These are phyloP conservation scores for Agriotes lineatus DNA, from an alignment of 2,888 invertebrate genomes.

Conservation along the genomic window DNA sequence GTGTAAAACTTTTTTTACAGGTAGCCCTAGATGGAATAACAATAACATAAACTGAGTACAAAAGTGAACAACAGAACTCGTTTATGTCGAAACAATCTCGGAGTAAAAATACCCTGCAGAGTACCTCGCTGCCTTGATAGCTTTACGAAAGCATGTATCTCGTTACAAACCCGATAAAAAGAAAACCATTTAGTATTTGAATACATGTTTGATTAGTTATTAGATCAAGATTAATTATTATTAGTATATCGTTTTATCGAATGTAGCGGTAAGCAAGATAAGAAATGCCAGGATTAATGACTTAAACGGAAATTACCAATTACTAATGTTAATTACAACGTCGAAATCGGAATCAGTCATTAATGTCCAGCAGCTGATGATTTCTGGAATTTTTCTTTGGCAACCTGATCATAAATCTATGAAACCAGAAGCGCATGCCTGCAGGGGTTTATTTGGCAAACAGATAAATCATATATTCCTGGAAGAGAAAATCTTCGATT, in stretches of 20 bases:
- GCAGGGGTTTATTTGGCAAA: too few relatives aligned
- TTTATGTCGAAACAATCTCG: constrained; percentile 21
- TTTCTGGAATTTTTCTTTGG: too few relatives aligned
- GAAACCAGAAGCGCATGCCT: too few relatives aligned
- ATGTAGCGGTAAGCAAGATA: constrained; percentile 22
- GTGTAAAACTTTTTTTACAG: too few relatives aligned
- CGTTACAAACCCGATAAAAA: constrained; percentile 34
- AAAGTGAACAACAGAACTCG: constrained; percentile 3
- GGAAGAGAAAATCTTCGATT: too few relatives aligned
- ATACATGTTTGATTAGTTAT: constrained; percentile 38
- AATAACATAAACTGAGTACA: neutral
- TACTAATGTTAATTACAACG: constrained; percentile 23
- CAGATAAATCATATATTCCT: too few relatives aligned
- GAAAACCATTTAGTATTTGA: constrained; percentile 36
- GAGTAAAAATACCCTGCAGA: constrained; percentile 23
- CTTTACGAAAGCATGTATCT: constrained; percentile 34
- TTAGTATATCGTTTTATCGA: constrained; percentile 31
- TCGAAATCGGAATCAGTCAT: constrained; percentile 1
- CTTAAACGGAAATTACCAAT: constrained; percentile 28
- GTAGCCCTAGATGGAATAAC: neutral
- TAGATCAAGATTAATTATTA: constrained; percentile 38
- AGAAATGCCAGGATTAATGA: constrained; percentile 27
- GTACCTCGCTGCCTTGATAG: neutral
- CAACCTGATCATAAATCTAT: too few relatives aligned
- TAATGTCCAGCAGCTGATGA: too few relatives aligned